Percentiles rank a stretch among this genome's conserved stretches.
These are phyloP conservation scores for Drosophila equinoxialis DNA, from an alignment of 1,140 invertebrate species.

Conservation along the genomic window DNA sequence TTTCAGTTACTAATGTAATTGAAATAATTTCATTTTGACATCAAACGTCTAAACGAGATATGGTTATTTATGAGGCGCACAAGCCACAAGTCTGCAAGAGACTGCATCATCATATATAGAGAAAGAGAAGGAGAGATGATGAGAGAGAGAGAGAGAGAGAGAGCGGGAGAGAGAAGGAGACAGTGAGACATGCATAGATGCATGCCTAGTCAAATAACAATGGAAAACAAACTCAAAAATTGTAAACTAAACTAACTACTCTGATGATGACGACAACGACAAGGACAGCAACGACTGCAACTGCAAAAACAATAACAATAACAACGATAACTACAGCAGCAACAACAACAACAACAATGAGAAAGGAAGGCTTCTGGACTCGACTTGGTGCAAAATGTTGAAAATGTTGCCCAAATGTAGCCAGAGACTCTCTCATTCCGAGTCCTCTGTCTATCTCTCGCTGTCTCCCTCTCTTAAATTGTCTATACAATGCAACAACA, in stretches of 20 bases:
- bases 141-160: too few relatives aligned
- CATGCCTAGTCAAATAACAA: conserved; percentile 21
- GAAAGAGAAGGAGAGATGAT: neutral
- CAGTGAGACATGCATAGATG: conserved; percentile 9
- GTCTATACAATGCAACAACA: conserved; percentile 5
- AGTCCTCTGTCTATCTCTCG: neutral
- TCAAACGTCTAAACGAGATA: conserved; percentile 50
- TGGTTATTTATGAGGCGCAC: conserved; percentile 67
- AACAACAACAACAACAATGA: conserved; percentile 18
- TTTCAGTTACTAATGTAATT: conserved; percentile 72
- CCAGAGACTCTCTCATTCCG: conserved; percentile 21
- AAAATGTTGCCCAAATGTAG: conserved; percentile 51
- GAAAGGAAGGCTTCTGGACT: conserved; percentile 35
- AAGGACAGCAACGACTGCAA: neutral
- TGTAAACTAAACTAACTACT: conserved; percentile 9
- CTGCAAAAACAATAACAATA: neutral
- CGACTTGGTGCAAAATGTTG: conserved; percentile 48
- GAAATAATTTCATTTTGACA: conserved; percentile 75
- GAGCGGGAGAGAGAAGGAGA: neutral
- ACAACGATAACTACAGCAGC: neutral
- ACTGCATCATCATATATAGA: conserved; percentile 2
- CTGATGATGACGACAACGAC: neutral
- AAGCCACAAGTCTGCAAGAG: neutral
- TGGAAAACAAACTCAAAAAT: conserved; percentile 16
- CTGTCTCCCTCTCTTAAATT: conserved; percentile 7